phyloP scores from a whole-genome alignment of 1,140 invertebrate species.

The Lepeophtheirus salmonis region DNA sequence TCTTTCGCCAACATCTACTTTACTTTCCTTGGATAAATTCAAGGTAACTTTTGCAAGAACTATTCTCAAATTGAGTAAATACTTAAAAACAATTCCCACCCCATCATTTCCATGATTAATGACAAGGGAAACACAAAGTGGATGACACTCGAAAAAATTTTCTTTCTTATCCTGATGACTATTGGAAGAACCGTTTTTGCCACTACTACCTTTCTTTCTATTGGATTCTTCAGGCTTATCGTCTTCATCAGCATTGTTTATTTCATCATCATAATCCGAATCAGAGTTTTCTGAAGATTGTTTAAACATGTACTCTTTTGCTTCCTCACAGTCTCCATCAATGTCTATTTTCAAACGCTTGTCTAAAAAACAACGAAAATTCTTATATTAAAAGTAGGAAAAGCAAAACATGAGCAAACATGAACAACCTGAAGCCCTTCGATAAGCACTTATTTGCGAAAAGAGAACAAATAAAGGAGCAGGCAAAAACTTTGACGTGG shows the following conservation, averaged over 20 bases:
- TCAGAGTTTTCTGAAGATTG: conserved; percentile 24
- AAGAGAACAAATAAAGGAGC: conserved; percentile 69
- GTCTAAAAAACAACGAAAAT: conserved; percentile 27
- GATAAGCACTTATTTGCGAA: conserved; percentile 61
- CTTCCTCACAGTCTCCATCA: conserved; percentile 60
- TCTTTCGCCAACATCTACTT: conserved; percentile 31
- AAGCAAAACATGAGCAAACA: conserved; percentile 10
- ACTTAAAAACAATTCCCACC: conserved; percentile 32
- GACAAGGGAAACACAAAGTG: conserved; percentile 16
- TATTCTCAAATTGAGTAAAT: conserved; percentile 33
- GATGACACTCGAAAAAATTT: background rate
- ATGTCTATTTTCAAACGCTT: conserved; percentile 37
- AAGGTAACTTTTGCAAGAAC: conserved; percentile 31
- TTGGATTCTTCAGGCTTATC: conserved; percentile 33
- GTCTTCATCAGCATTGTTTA: conserved; percentile 28
- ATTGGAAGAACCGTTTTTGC: conserved; percentile 49
- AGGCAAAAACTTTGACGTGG: conserved; percentile 51
- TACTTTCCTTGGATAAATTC: conserved; percentile 23
- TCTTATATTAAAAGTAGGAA: conserved; percentile 2
- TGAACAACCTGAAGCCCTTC: conserved; percentile 49
- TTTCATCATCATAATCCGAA: conserved; percentile 9
- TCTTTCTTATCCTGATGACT: conserved; percentile 37
- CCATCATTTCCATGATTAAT: conserved; percentile 28
- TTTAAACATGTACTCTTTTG: conserved; percentile 29
- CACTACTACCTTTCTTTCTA: conserved; percentile 46